Percentiles rank a stretch among this genome's conserved stretches.
Evolutionary conservation across 2,888 invertebrate genomes (phyloP).

Genomic region (Plemyria rubiginata): DNA sequence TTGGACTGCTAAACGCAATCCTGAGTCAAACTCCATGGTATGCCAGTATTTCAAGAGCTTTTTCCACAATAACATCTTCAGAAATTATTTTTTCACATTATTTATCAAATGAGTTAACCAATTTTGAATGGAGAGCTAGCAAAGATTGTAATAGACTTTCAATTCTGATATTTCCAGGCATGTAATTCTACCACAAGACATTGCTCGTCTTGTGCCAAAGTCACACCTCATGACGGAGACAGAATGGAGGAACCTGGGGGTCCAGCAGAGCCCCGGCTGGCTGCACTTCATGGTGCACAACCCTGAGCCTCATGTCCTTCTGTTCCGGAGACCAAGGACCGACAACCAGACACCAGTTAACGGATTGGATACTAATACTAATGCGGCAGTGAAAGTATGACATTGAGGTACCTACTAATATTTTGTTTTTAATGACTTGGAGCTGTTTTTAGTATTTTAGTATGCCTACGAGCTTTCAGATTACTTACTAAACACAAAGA

Average conservation of each 20-base stretch:
- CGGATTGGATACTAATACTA: conserved; percentile 63
- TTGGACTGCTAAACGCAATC: too few species aligned
- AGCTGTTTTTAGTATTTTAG: conserved; percentile 8
- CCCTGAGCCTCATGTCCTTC: conserved; percentile 94
- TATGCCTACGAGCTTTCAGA: conserved; percentile 7
- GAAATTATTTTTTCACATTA: too few species aligned
- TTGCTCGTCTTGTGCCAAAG: conserved; percentile 94
- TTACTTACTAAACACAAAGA: not conserved
- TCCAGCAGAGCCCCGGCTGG: conserved; percentile 95
- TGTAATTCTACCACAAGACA: conserved; percentile 94
- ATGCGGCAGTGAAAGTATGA: conserved; percentile 66
- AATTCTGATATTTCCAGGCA: conserved; percentile 85
- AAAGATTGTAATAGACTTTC: not conserved
- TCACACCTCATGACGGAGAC: conserved; percentile 96
- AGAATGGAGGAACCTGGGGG: conserved; percentile 97
- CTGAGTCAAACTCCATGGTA: too few species aligned
- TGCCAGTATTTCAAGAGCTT: too few species aligned
- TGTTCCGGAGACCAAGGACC: conserved; percentile 88
- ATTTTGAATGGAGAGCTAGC: too few species aligned
- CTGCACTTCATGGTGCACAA: conserved; percentile 96
- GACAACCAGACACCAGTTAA: conserved; percentile 62
- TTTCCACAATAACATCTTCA: too few species aligned
- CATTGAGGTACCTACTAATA: conserved; percentile 4
- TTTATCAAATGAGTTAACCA: too few species aligned
- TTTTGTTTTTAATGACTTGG: conserved; percentile 4